Evolutionary conservation across 2,797 vertebrate species (phyloP).

Genomic region (Alectoris magna): DNA sequence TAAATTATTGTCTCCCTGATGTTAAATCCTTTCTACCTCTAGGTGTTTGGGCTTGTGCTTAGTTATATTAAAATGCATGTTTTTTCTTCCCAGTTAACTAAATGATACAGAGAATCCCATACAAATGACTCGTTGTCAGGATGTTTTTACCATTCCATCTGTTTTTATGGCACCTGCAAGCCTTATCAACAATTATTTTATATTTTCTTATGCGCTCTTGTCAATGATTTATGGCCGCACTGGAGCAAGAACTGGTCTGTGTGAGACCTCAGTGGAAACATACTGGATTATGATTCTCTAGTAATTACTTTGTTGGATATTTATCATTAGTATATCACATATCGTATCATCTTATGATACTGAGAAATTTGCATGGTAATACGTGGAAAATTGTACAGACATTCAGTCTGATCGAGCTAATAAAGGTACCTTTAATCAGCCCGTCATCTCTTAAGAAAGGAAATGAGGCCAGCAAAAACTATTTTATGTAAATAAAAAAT

Average conservation of each 20-base stretch:
- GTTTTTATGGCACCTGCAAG: neutral
- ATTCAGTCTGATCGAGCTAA: constrained; percentile 2
- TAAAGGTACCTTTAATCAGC: neutral
- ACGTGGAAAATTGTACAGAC: neutral
- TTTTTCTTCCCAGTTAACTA: neutral
- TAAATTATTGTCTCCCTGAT: neutral
- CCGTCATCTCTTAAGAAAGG: neutral
- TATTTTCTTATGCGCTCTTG: neutral
- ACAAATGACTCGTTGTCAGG: accelerated
- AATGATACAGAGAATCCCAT: neutral
- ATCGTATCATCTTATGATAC: neutral
- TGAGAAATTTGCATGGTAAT: constrained; percentile 10
- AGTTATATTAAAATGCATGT: neutral
- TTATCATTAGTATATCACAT: neutral
- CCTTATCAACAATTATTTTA: neutral
- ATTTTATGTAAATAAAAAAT: neutral
- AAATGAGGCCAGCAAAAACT: neutral
- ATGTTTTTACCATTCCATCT: neutral
- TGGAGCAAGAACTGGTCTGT: neutral
- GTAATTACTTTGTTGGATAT: constrained; percentile 28
- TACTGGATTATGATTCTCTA: neutral
- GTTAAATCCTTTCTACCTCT: neutral
- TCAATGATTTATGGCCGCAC: neutral
- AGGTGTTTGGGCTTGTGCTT: neutral
- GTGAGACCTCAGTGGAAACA: neutral